A percentile compares a stretch with the other conserved stretches of the same genome.
These are phyloP conservation scores for Polietes domitor DNA, from an alignment of 2,888 invertebrate species.

Conservation along the genomic window DNA sequence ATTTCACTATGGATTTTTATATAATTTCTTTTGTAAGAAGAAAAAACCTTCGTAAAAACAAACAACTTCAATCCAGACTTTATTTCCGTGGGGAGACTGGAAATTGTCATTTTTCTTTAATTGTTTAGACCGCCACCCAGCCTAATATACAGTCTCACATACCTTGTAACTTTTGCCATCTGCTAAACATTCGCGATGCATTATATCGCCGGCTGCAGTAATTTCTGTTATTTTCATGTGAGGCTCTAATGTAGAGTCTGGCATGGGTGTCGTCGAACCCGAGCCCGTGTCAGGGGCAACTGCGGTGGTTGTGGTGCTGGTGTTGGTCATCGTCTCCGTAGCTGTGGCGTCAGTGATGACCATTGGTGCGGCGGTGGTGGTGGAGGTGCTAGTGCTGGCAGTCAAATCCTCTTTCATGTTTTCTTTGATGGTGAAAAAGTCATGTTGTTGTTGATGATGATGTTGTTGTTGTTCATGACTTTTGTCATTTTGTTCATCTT, in stretches of 20 bases:
- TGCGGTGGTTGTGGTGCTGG: slow-evolving; percentile 56
- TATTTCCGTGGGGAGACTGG: too few relatives aligned
- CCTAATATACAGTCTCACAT: slow-evolving; percentile 66
- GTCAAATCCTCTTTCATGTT: slow-evolving; percentile 51
- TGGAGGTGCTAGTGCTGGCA: slow-evolving; percentile 56
- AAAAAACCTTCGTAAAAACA: too few relatives aligned
- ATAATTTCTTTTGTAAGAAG: too few relatives aligned
- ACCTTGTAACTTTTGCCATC: slow-evolving; percentile 83
- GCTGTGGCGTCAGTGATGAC: slow-evolving; percentile 41
- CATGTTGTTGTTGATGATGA: slow-evolving; percentile 46
- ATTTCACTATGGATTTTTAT: too few relatives aligned
- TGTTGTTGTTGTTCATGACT: slow-evolving; percentile 51
- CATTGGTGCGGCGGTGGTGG: not conserved
- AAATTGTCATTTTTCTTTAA: too few relatives aligned
- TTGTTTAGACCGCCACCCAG: too few relatives aligned
- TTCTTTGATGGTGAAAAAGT: slow-evolving; percentile 60
- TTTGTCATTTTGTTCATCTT: slow-evolving; percentile 78
- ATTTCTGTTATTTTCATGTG: slow-evolving; percentile 77
- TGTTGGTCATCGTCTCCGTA: not conserved
- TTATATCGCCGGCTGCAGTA: slow-evolving; percentile 73
- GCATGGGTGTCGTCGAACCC: slow-evolving; percentile 44
- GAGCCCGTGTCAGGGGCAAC: slow-evolving; percentile 46
- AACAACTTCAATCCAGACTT: too few relatives aligned
- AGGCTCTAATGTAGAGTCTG: slow-evolving; percentile 66
- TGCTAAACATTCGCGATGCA: slow-evolving; percentile 79